Conservation (phyloP, 2,888 invertebrate genomes). For the Xestia c-nigrum region DNA sequence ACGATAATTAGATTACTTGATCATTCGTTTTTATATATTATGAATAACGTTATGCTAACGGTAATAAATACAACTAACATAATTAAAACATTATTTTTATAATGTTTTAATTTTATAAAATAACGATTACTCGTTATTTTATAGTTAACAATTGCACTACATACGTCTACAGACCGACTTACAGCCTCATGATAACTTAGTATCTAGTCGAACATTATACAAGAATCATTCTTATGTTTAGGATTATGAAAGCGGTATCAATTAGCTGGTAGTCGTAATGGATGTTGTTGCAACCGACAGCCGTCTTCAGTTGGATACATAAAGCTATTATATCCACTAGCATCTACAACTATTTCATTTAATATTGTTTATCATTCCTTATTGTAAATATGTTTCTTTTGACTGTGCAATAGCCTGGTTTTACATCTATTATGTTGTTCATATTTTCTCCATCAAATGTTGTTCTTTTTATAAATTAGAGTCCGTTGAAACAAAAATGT, state of each 20-base stretch:
- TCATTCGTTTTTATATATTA: background rate
- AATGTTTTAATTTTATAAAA: background rate
- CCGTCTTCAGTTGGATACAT: background rate
- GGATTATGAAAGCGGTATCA: background rate
- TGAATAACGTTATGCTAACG: too few relatives aligned
- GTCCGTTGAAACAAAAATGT: background rate
- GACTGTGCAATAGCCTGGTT: background rate
- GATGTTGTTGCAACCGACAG: background rate
- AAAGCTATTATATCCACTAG: too few relatives aligned
- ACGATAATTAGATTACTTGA: background rate
- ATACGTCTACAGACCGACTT: conserved; percentile 45
- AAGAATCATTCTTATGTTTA: background rate
- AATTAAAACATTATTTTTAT: background rate
- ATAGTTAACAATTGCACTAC: conserved; percentile 10
- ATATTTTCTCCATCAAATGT: background rate
- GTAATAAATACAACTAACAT: conserved; percentile 20
- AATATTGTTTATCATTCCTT: background rate
- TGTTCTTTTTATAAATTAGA: too few relatives aligned
- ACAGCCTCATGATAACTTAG: conserved; percentile 21
- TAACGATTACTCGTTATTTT: too few relatives aligned
- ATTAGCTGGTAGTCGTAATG: background rate
- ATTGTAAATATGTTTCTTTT: background rate
- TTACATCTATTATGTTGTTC: background rate
- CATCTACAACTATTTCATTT: background rate
- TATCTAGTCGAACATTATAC: background rate